Evolutionary conservation across 2,797 vertebrate genomes (phyloP).

Genomic region (Enteromius fasciolatus): DNA sequence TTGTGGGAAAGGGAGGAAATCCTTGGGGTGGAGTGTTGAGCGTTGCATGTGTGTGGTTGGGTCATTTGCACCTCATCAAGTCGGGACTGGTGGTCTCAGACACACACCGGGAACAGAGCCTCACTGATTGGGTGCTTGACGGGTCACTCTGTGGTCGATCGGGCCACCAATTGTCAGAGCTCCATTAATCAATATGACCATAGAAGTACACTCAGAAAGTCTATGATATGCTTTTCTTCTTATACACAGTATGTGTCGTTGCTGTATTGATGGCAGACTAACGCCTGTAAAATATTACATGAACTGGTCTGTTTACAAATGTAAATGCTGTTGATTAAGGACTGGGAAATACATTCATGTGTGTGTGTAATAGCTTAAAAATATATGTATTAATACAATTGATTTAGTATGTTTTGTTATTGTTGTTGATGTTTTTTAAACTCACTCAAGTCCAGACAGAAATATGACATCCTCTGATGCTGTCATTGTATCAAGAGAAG

Average conservation of each 20-base stretch:
- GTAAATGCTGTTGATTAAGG: neutral
- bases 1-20: conserved; percentile 47
- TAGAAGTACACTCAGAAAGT: conserved; percentile 22
- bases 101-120: conserved; percentile 28
- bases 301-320: neutral
- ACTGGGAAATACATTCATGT: neutral
- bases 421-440: neutral
- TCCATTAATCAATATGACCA: conserved; percentile 25
- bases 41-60: conserved; percentile 56
- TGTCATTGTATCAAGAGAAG: neutral
- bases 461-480: neutral
- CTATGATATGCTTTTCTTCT: conserved; percentile 1
- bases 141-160: conserved; percentile 47
- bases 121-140: conserved; percentile 57
- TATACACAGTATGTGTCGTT: neutral
- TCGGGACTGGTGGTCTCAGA: conserved; percentile 56
- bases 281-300: neutral
- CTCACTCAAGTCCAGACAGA: neutral
- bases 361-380: neutral
- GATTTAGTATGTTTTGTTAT: neutral
- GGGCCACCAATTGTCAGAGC: conserved; percentile 5
- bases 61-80: conserved; percentile 69
- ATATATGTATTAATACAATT: neutral
- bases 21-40: conserved; percentile 43
- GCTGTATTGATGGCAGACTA: neutral